A percentile compares a stretch with the other conserved stretches of the same genome.
Conservation (phyloP, 92 coral and sea anemone species). For the Siderastrea siderea region DNA sequence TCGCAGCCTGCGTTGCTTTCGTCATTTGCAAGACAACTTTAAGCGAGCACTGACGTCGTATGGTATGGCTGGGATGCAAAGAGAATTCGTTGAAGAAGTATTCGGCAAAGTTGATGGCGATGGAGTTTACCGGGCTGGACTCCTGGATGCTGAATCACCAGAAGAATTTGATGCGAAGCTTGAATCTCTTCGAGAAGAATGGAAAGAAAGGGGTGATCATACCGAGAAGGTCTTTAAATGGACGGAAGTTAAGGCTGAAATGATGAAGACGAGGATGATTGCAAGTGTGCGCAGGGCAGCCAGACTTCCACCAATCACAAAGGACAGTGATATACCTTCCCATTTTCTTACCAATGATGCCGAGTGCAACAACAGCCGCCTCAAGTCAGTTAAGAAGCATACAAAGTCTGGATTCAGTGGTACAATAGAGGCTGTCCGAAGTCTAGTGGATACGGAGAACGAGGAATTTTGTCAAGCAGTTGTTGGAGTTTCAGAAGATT, state of each 20-base stretch:
- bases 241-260: neutral
- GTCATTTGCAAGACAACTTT: neutral
- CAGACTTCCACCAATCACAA: slow-evolving; percentile 22
- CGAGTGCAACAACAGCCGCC: slow-evolving; percentile 46
- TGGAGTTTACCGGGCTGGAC: slow-evolving; percentile 10
- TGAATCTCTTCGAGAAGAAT: neutral
- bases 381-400: slow-evolving; percentile 11
- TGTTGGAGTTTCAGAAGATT: slow-evolving; percentile 25
- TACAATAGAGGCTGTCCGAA: slow-evolving; percentile 42
- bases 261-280: slow-evolving; percentile 35
- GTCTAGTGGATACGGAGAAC: slow-evolving; percentile 21
- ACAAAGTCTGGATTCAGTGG: slow-evolving; percentile 30
- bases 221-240: slow-evolving; percentile 3
- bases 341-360: slow-evolving; percentile 61
- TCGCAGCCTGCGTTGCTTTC: neutral
- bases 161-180: slow-evolving; percentile 48
- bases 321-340: slow-evolving; percentile 8
- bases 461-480: slow-evolving; percentile 27
- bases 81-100: neutral
- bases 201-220: slow-evolving; percentile 3
- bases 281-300: slow-evolving; percentile 34
- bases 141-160: slow-evolving; percentile 31
- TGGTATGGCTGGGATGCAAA: neutral
- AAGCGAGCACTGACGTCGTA: neutral
- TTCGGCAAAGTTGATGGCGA: neutral